Base-by-base conservation (phyloP, 2,888 invertebrate genomes). In the Teleiodes luculella region DNA sequence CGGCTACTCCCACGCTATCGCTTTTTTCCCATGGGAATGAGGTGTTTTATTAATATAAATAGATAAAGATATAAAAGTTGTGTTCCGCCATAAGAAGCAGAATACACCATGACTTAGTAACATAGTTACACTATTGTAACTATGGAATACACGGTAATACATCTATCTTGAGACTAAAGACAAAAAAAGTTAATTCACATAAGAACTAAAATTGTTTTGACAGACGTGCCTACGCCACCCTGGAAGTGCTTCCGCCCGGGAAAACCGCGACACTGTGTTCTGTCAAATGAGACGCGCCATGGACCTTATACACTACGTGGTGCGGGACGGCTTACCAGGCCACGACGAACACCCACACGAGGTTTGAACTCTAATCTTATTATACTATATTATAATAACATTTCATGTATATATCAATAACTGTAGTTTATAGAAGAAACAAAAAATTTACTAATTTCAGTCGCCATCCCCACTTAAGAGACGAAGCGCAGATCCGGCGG, bases 191-290 rank as follows among this genome's bases (percentile, higher is more conserved):
- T n/a, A n/a, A n/a, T n/a, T n/a, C n/a, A n/a, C n/a, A n/a, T n/a
- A 4, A 24, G 28, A 16, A 33, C 10, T 13, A 14, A 20, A 36
- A 28, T 31, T 20, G 4, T 54, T 33, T 41, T 41, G 28, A 14
- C 76, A 96, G 95, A 95, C 98, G 14, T 97, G 97, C 78, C 90
- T 99, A 62, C 92, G 98, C 70, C 98, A 99, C 87, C 97, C 98
- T 16, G 97, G 98, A 67, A 96, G 97, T 80, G 93, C 95, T 48
- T 94, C 97, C 53, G 97, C 98, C 0, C 93, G 96, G 61, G 97
- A 98, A 83, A 99, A 98, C 83, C 92, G 99, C 7, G 98, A 99
- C 82, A 98, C 98, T 0, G 98, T 99, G 45, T 99, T 99, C 90
- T 97, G 97, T 78, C 98, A 98, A 86, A 99, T 99, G 96, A 91